Evolutionary conservation across 2,113 vertebrate species (phyloP), one percentile per base, ranked within the genome.

Genomic region (Macrotus californicus): DNA sequence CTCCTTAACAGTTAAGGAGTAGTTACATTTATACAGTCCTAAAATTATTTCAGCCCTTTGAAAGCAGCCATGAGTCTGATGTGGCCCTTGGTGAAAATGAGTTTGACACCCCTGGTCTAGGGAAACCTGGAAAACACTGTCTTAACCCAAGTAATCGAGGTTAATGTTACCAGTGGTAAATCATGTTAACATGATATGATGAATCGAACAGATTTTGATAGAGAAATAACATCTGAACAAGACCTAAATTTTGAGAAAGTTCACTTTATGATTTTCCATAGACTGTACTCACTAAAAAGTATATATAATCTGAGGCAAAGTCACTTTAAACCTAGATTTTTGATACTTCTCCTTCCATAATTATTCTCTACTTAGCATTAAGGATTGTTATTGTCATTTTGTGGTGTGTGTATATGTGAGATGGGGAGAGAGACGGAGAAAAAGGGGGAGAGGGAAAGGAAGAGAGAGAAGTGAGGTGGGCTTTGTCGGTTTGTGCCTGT

Each of bases 301-400:
- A 87, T 16, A 80, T 31, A 77, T 72, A 93, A 89, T 52, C 46
- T 92, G 26, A 92, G 67, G 31, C 31, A 92, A 94, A 93, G 34
- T 93, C 90, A 72, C 82, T 94, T 83, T 95, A 82, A 87, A 56
- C 82, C 24, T 72, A 43, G 39, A 76, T 77, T 92, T 94, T 87
- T 72, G 7, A 61, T 29, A 52, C 67, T 93, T 87, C 34, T 67
- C 14, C 22, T 67, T 54, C 56, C 21, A 54, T 5, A 70, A 7
- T 69, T 93, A 87, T 81, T 89, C 59, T 50, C 34, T 93, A 72
- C 3, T 70, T 81, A 84, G 14, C 19, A 50, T 66, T 18, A 64
- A 85, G 85, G 76, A n/a, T 76, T 77, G 16, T 52, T 75, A 24
- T 87, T 59, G 10, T 61, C 7, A 73, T 81, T 87, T 80, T 85